A percentile compares a stretch with the other conserved stretches of the same genome.
phyloP scores from a whole-genome alignment of 1,140 invertebrate species.

The Hyles vespertilio region DNA sequence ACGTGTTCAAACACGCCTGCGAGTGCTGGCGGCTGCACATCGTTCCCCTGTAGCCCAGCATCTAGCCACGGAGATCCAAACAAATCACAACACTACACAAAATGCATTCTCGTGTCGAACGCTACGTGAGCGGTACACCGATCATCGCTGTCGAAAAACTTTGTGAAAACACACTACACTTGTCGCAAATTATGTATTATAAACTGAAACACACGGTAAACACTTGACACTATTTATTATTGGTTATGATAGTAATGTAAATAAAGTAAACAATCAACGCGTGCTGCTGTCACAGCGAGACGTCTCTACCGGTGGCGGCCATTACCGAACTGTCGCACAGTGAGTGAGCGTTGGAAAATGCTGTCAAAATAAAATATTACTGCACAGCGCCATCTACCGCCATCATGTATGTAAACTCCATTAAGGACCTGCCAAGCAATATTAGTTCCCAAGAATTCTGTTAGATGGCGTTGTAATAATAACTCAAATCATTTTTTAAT shows the following conservation, averaged over 20 bases:
- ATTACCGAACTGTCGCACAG: constrained; percentile 62
- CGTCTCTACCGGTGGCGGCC: constrained; percentile 55
- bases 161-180: constrained; percentile 36
- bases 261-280: constrained; percentile 67
- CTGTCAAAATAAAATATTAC: constrained; percentile 1
- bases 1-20: constrained; percentile 85
- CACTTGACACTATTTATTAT: constrained; percentile 45
- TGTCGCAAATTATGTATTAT: constrained; percentile 18
- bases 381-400: too few species aligned
- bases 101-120: constrained; percentile 63
- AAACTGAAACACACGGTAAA: constrained; percentile 31
- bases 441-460: too few species aligned
- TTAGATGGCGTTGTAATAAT: too few species aligned
- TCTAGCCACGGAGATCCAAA: constrained; percentile 43
- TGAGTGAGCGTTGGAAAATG: neutral
- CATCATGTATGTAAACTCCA: too few species aligned
- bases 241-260: constrained; percentile 49
- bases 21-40: constrained; percentile 75
- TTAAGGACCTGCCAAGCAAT: too few species aligned
- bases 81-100: constrained; percentile 67
- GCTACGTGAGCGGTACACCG: constrained; percentile 46
- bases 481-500: too few species aligned
- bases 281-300: constrained; percentile 30
- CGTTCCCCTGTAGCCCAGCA: constrained; percentile 63
- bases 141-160: constrained; percentile 37